Evolutionary conservation across 2,113 vertebrate genomes (phyloP).

Genomic region (Lampris incognitus): DNA sequence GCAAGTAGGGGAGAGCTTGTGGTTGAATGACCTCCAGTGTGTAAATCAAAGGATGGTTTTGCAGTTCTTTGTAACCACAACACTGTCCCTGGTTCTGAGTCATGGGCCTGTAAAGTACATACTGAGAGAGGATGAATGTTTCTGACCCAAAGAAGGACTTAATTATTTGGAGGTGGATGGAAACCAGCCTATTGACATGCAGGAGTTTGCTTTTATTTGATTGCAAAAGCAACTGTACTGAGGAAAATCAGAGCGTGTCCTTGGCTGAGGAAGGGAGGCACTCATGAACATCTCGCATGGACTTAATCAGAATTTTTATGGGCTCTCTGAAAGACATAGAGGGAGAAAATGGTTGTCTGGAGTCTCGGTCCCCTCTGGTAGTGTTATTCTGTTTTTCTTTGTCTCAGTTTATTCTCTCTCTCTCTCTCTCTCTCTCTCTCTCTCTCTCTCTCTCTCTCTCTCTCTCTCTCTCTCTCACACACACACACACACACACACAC

Average conservation of each 20-base stretch:
- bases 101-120: constrained; percentile 34
- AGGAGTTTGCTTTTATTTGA: constrained; percentile 46
- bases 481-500: not conserved
- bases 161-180: constrained; percentile 62
- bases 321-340: constrained; percentile 18
- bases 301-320: constrained; percentile 50
- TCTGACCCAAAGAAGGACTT: constrained; percentile 13
- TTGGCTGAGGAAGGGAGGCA: constrained; percentile 10
- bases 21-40: not conserved
- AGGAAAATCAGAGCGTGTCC: constrained; percentile 32
- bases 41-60: constrained; percentile 21
- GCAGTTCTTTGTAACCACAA: constrained; percentile 50
- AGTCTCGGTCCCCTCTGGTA: constrained; percentile 11
- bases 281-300: constrained; percentile 48
- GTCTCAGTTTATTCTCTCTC: constrained; percentile 4
- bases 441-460: constrained; percentile 1
- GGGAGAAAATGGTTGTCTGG: constrained; percentile 23
- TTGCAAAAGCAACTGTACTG: constrained; percentile 58
- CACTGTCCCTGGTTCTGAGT: constrained; percentile 39
- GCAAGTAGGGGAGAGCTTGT: not conserved
- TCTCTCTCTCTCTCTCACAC: not conserved
- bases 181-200: constrained; percentile 54
- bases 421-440: constrained; percentile 2
- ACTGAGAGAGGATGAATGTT: constrained; percentile 33
- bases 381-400: constrained; percentile 19